Conservation (phyloP, 2,113 vertebrate genomes). For the Xiphorhynchus elegans region DNA sequence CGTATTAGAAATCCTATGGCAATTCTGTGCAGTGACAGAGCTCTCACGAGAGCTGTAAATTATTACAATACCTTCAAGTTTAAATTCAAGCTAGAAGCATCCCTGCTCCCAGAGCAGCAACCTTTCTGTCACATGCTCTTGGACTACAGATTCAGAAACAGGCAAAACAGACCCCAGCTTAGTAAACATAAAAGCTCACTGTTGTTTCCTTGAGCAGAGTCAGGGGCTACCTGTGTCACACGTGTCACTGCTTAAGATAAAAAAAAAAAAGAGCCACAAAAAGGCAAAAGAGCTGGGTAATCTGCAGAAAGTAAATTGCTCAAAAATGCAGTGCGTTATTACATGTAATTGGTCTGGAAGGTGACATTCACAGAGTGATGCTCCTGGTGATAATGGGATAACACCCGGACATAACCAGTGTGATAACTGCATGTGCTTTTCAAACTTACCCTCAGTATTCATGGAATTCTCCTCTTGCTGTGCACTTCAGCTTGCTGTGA, state of each 20-base stretch:
- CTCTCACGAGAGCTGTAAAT: background rate
- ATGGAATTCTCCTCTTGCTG: background rate
- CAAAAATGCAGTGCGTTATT: background rate
- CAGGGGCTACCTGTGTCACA: background rate
- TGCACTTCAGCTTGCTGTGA: background rate
- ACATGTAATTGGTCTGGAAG: background rate
- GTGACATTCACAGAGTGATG: background rate
- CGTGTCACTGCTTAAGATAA: background rate
- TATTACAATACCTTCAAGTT: background rate
- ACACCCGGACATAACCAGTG: background rate
- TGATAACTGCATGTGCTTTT: background rate
- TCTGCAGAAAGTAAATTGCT: background rate
- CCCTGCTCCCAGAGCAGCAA: background rate
- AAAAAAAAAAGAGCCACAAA: background rate
- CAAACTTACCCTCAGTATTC: background rate
- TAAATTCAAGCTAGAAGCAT: background rate
- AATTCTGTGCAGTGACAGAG: background rate
- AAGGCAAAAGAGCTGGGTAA: background rate
- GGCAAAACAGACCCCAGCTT: background rate
- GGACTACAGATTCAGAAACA: background rate
- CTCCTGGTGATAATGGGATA: background rate
- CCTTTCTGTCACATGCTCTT: background rate
- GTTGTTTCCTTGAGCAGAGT: background rate
- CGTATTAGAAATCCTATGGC: background rate
- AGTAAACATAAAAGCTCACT: background rate